Evolutionary conservation across 2,888 invertebrate species (phyloP).

Genomic region (Unio pictorum): DNA sequence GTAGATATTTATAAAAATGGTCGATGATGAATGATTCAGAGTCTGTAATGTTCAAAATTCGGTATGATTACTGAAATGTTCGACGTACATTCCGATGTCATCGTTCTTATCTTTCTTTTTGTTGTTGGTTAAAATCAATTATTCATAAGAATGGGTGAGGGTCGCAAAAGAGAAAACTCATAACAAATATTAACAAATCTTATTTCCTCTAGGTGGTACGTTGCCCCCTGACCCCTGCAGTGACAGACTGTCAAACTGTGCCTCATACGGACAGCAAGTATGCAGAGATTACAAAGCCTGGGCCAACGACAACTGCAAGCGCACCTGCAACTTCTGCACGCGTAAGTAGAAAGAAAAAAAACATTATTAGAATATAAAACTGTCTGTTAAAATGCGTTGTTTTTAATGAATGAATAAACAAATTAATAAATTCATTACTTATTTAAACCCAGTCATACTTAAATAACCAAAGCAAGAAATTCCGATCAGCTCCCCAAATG

Average conservation of each 20-base stretch:
- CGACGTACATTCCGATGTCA: no score
- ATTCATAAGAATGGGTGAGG: not conserved
- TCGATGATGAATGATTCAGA: no score
- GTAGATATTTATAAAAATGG: no score
- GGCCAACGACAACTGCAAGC: constrained; percentile 51
- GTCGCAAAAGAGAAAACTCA: not conserved
- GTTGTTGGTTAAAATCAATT: no score
- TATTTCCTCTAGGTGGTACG: constrained; percentile 21
- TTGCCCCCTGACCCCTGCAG: constrained; percentile 42
- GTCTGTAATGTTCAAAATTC: no score
- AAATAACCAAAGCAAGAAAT: no score
- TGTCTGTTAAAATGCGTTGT: not conserved
- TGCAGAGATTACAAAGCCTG: constrained; percentile 47
- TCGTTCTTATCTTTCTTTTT: no score
- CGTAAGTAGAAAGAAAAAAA: constrained; percentile 29
- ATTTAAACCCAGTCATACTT: no score
- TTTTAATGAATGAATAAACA: not conserved
- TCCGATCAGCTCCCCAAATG: no score
- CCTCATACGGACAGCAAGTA: constrained; percentile 34
- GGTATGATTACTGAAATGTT: no score
- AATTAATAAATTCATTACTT: no score
- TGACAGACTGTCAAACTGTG: constrained; percentile 46
- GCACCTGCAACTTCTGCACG: constrained; percentile 45
- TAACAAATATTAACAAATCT: not conserved
- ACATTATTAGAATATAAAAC: not conserved